Evolutionary conservation across 2,888 invertebrate genomes (phyloP), one percentile per base, ranked within the genome.

Genomic region (Caenorhabditis parvicauda): DNA sequence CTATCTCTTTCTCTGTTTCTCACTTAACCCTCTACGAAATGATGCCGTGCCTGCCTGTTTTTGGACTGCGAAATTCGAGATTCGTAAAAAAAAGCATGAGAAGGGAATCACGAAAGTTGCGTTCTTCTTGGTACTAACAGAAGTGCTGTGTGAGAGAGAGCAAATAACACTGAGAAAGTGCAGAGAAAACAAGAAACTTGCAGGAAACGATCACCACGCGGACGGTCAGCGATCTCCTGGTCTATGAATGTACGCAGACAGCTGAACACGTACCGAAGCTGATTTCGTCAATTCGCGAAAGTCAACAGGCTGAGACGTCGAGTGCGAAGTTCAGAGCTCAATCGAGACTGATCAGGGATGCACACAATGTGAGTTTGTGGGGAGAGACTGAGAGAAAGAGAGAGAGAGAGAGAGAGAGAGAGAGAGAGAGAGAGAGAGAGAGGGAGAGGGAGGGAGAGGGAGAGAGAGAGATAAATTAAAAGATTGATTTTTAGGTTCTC

Each of bases 201-300:
- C 71, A 74, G 64, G 72, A 75, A 38, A 51, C 70, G 35, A 71
- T 72, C 48, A 57, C 60, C 7, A 54, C 54, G 22, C 43, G 48
- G 24, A 58, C 62, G 2, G 58, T 64, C 53, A 54, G 59, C 14
- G 75, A 79, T 48, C 61, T 61, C 14, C 55, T 80, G 45, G 61
- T 70, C n/a, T 57, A 67, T 37, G 77, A 77, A 45, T 87, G 87
- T 0, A 72, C 72, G 2, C 76, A 80, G 47, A 82, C 84, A 19
- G 82, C 83, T 47, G 82, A 82, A 49, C 79, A 82, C 55, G 71
- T 85, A 28, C 82, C 84, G 3, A 57, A 59, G 67, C 45, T 72
- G 49, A 69, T 72, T 58, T 61, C 63, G 2, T 72, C 67, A 4
- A 70, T 74, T 22, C 64, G 70, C 17, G 76, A 76, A 46, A 72